Conservation (phyloP, 2,888 invertebrate genomes). For the Aleiodes leptofemur region DNA sequence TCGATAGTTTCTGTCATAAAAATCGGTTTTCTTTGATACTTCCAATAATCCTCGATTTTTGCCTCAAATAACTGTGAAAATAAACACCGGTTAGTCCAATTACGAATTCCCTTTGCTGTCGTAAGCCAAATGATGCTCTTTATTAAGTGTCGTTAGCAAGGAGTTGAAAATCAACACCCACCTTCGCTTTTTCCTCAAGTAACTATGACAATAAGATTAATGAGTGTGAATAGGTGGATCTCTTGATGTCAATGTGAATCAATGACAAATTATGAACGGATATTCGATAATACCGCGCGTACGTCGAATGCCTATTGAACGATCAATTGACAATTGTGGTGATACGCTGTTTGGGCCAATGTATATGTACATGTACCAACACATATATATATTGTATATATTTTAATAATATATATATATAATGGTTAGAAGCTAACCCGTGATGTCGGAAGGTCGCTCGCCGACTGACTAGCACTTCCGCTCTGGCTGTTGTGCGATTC, state of each 20-base stretch:
- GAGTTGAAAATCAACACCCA: background rate
- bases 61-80: too few species aligned
- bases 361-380: constrained; percentile 32
- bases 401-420: constrained; percentile 44
- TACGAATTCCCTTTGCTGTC: too few species aligned
- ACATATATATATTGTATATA: background rate
- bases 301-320: constrained; percentile 55
- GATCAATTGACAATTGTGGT: constrained; percentile 56
- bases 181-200: background rate
- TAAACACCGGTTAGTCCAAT: too few species aligned
- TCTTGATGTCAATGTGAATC: constrained; percentile 35
- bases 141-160: background rate
- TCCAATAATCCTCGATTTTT: background rate
- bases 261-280: constrained; percentile 39
- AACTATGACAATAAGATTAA: constrained; percentile 3
- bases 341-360: constrained; percentile 64
- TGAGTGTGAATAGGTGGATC: background rate
- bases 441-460: constrained; percentile 76
- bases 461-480: constrained; percentile 76
- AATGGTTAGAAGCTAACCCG: constrained; percentile 72
- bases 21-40: background rate
- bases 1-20: too few species aligned
- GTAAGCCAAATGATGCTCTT: background rate
- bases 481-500: constrained; percentile 75
- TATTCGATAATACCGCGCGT: constrained; percentile 45